Base-by-base conservation (phyloP, 2,888 invertebrate genomes). In the Xanthia togata region DNA sequence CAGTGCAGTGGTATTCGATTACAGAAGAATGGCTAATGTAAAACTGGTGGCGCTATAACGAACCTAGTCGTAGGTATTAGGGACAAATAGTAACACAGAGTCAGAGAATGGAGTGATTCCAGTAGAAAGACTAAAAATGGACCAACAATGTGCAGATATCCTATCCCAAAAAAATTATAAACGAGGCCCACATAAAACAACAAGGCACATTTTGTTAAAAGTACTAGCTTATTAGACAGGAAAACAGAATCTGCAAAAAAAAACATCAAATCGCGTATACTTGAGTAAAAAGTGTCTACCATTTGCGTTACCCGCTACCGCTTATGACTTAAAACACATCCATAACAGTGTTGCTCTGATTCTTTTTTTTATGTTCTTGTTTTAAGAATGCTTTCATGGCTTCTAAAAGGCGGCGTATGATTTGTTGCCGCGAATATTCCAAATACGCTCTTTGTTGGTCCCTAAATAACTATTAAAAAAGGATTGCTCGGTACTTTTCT, bases 371-470 rank as follows among this genome's bases (percentile, higher is more conserved):
- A 84, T 84, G 85, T 87, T 92, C 90, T 91, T 93, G 91, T 94
- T 95, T 93, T 91, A 90, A 91, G 93, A 93, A 94, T 93, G 92
- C 93, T 94, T 93, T 94, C 93, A 93, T 92, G 91, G 93, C 89
- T 93, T 94, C 89, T 91, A 92, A 94, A 93, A 93, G 92, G 90
- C 91, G 90, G 91, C 89, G 88, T 91, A 94, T 95, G 96, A 96
- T 95, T 95, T 95, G 94, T 95, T 90, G 91, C 87, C 87, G 92
- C 93, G 91, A 93, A 94, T 94, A 93, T 92, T 93, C 91, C 79
- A 88, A 93, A 93, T 92, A 89, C 89, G 88, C 90, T 87, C 90
- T 88, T 89, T 89, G 88, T 87, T 84, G 81, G 55, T 60, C 85
- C 62, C 70, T 82, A 84, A 87, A 87, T 87, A 84, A 83, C 76